Evolutionary conservation across 2,888 invertebrate genomes (phyloP), one percentile per base, ranked within the genome.

Genomic region (Campaea margaritaria): DNA sequence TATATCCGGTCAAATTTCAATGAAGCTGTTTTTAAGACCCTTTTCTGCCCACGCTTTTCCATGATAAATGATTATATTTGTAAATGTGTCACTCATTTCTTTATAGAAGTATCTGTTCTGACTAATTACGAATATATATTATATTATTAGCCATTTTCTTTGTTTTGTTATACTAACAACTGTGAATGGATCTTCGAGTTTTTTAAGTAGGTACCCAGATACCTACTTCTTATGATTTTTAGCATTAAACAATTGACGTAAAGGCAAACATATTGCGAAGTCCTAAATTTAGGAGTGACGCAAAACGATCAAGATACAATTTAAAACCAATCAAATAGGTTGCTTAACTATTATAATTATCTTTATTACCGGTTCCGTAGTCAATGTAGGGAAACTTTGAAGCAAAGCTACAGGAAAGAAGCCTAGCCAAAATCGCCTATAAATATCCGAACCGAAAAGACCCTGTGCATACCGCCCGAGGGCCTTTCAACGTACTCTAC

Each of bases 21-120:
- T 13, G 12, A 8, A 21, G 9, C n/a, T n/a, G n/a, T 34, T 45
- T 36, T 21, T 38, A 50, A 59, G 51, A 51, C 44, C 38, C 16
- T 47, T 9, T 45, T 5, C 21, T 21, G 21, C 64, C 67, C 44
- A 64, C 64, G 59, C 59, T 49, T 53, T 59, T 64, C 56, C 21
- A 21, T 43, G n/a, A 4, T 56, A 56, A 38, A 42, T 44, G 36
- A 50, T 16, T 27, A n/a, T 56, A n/a, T 13, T 43, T 28, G 36
- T 43, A 8, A 28, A 38, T 39, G 41, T 21, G 21, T 50, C 12
- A 27, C 21, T 43, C 34, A 43, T 43, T 53, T 57, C 49, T 50
- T 49, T 50, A 14, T 43, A 12, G 28, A 56, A 11, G 12, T 34
- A 31, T 41, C 31, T 11, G 16, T 54, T 41, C 12, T n/a, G 11